Base-by-base conservation (phyloP, 2,113 vertebrate genomes). In the Martes martes region DNA sequence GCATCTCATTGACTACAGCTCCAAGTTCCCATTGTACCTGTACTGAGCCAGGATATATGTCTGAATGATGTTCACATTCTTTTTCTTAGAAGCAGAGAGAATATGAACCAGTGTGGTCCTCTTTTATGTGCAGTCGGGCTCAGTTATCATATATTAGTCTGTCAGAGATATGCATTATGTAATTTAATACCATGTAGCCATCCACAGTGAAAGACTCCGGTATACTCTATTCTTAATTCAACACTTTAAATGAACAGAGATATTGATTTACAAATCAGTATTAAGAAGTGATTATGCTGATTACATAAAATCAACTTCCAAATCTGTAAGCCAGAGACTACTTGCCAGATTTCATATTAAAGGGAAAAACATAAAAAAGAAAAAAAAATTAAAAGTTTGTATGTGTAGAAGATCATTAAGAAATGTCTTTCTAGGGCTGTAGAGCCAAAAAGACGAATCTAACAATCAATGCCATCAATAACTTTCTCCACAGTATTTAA, bases 401-500 rank as follows among this genome's bases (percentile, higher is more conserved):
- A 18, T 74, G 11, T 65, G 85, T 50, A 7, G 6, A 63, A 94
- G 23, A 50, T 87, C 67, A 83, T 91, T 86, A 83, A 28, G n/a
- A 85, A 93, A 81, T 96, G 28, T 18, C 11, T 96, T 67, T 63
- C 11, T 52, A 52, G n/a, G 69, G 67, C 23, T 90, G 26, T 28
- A 71, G 47, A 96, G 81, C 55, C 91, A 94, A 91, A 94, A 97
- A 50, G 24, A 91, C 59, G 63, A 96, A 93, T 85, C 28, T 94
- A 96, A 80, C 24, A 94, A 67, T 94, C 85, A 89, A 88, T 74
- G 39, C 5, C 61, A 90, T 93, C 50, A 74, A 61, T 97, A 88
- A 45, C 31, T 65, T 94, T 96, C 67, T 91, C 42, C 84, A 79
- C 9, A 84, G 28, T 94, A 74, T 90, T 94, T 94, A 96, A 88